Evolutionary conservation across 2,888 invertebrate species (phyloP), one percentile per base, ranked within the genome.

Genomic region (Sminthurides aquaticus): DNA sequence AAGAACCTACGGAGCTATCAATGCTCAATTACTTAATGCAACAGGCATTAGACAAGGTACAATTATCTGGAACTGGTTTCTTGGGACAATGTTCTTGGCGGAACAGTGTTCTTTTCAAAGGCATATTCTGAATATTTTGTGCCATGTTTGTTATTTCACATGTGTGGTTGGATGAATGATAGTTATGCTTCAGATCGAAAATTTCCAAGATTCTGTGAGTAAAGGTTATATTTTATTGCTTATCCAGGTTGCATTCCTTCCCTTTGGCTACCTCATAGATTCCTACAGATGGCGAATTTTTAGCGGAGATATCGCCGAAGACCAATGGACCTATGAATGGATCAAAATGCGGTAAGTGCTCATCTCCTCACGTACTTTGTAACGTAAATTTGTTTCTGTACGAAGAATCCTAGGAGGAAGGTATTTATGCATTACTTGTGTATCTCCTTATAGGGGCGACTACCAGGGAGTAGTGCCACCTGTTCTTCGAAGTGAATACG

Each of bases 391-490:
- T n/a, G n/a, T n/a, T n/a, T n/a, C n/a, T n/a, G n/a, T n/a, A n/a
- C n/a, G n/a, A n/a, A n/a, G n/a, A 34, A 34, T 34, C 43, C 15
- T 34, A 11, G 43, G 43, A 11, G 8, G 15, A 34, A 34, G 43
- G 8, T 5, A 34, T 11, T 5, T 34, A 34, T 34, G 52, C 20
- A 52, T 20, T 20, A 52, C 5, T 20, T 18, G 2, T n/a, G n/a
- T n/a, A n/a, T n/a, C n/a, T n/a, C n/a, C n/a, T 34, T 34, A 34
- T 78, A 89, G 91, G 77, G 91, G 91, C 78, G 84, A 86, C 77
- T 90, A 88, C 74, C 87, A 90, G 69, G 92, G 92, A 3, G 85
- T 91, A 65, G 90, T 91, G 74, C 92, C 92, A 0, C 91, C 92
- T 0, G 87, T 91, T 0, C 79, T 89, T 0, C 83, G 94, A 54